These are phyloP conservation scores for Callopanchax toddi DNA, from an alignment of 2,113 vertebrate genomes.

Conservation along the genomic window DNA sequence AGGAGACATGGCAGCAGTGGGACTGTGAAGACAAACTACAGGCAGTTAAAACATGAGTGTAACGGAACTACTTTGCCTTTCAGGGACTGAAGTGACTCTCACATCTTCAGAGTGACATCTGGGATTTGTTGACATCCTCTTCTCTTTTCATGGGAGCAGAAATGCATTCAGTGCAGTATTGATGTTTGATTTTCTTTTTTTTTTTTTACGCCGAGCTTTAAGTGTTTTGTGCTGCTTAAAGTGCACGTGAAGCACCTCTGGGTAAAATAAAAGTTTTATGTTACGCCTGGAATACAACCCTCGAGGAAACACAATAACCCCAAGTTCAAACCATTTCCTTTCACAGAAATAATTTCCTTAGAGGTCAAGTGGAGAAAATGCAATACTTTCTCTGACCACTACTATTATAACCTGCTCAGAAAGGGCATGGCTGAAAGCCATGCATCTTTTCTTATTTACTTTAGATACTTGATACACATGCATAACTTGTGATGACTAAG, in stretches of 20 bases:
- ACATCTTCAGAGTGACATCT: background rate
- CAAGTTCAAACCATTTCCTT: slow-evolving; percentile 50
- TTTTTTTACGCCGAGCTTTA: no score
- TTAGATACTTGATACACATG: slow-evolving; percentile 19
- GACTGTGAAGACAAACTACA: no score
- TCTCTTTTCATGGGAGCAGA: background rate
- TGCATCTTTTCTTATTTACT: slow-evolving; percentile 31
- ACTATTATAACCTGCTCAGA: slow-evolving; percentile 23
- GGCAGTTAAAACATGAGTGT: no score
- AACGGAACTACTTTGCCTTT: background rate
- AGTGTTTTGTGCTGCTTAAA: slow-evolving; percentile 9
- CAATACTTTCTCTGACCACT: slow-evolving; percentile 15
- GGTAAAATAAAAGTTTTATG: slow-evolving; percentile 7
- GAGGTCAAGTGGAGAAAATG: slow-evolving; percentile 45
- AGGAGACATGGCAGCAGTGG: no score
- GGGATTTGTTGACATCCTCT: background rate
- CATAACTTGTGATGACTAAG: no score
- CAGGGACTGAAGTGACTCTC: background rate
- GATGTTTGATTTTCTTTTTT: background rate
- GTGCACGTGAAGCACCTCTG: slow-evolving; percentile 1
- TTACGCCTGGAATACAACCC: slow-evolving; percentile 23
- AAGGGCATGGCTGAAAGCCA: slow-evolving; percentile 42
- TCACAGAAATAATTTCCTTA: slow-evolving; percentile 25
- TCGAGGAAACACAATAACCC: slow-evolving; percentile 26
- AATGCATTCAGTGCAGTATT: background rate